phyloP scores from a whole-genome alignment of 2,113 vertebrate genomes.

The Clinocottus analis region DNA sequence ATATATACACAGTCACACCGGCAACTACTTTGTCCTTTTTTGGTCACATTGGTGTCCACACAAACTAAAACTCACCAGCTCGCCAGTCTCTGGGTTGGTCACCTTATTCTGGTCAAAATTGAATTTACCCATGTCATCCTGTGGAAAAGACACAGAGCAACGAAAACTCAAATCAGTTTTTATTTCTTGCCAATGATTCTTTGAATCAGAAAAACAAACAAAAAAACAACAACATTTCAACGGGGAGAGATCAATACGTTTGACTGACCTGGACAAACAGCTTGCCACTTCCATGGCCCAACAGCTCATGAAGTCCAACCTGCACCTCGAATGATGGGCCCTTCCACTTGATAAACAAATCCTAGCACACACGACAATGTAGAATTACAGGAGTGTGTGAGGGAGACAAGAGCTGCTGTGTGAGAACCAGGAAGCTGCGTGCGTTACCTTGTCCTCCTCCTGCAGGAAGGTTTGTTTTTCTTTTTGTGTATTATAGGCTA shows the following conservation, averaged over 20 bases:
- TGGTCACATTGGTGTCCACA: not conserved
- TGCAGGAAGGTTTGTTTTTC: slow-evolving; percentile 91
- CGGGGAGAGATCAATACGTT: not conserved
- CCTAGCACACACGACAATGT: slow-evolving; percentile 73
- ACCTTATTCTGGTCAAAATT: slow-evolving; percentile 89
- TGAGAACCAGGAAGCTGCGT: not conserved
- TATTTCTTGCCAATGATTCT: not conserved
- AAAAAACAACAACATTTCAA: not conserved
- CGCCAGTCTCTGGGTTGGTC: slow-evolving; percentile 89
- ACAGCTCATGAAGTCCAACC: slow-evolving; percentile 91
- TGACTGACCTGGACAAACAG: slow-evolving; percentile 90
- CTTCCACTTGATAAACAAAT: slow-evolving; percentile 90
- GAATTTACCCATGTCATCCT: slow-evolving; percentile 88
- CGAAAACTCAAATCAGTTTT: not conserved
- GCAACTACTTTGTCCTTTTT: not conserved
- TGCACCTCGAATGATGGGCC: slow-evolving; percentile 93
- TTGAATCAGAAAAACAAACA: not conserved
- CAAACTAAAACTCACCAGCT: slow-evolving; percentile 80
- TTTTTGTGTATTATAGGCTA: slow-evolving; percentile 87
- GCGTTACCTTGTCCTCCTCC: slow-evolving; percentile 88
- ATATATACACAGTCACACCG: not conserved
- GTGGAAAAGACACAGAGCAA: not conserved
- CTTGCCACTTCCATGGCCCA: slow-evolving; percentile 93
- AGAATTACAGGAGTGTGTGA: not conserved
- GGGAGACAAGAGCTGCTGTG: not conserved